Percentiles rank a stretch among this genome's conserved stretches.
Evolutionary conservation across 2,888 invertebrate species (phyloP).

Genomic region (Tiliacea aurago): DNA sequence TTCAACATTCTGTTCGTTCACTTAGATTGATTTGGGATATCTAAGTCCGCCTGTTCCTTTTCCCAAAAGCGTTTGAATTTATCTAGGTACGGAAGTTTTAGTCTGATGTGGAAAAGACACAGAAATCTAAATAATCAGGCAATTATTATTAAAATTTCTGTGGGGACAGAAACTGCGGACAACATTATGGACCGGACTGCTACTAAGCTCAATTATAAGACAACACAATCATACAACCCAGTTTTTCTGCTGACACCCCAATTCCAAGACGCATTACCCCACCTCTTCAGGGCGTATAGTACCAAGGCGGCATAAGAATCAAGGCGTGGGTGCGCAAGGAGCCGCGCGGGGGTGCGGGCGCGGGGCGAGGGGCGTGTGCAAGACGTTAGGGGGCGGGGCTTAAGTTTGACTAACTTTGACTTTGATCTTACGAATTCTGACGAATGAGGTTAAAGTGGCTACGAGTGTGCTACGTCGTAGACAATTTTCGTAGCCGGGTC

Average conservation of each 20-base stretch:
- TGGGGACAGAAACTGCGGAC: no score
- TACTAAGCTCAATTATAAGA: not conserved
- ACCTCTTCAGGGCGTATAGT: conserved; percentile 53
- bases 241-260: not conserved
- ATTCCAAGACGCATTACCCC: conserved; percentile 33
- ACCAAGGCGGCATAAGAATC: conserved; percentile 68
- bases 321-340: conserved; percentile 76
- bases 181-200: not conserved
- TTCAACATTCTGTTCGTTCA: not conserved
- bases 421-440: conserved; percentile 42
- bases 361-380: conserved; percentile 70
- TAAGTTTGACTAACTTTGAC: conserved; percentile 75
- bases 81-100: not conserved
- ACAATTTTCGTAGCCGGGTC: conserved; percentile 33
- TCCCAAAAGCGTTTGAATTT: not conserved
- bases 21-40: not conserved
- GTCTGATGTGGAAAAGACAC: no score
- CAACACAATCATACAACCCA: not conserved
- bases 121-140: no score
- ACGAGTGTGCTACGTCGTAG: conserved; percentile 46
- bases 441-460: conserved; percentile 41
- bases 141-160: no score
- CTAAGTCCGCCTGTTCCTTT: not conserved
- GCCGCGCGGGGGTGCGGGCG: conserved; percentile 60
- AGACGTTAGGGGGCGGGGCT: conserved; percentile 80